Conservation (phyloP, 1,140 invertebrate species). For the Ceratoteleas bidentatus region DNA sequence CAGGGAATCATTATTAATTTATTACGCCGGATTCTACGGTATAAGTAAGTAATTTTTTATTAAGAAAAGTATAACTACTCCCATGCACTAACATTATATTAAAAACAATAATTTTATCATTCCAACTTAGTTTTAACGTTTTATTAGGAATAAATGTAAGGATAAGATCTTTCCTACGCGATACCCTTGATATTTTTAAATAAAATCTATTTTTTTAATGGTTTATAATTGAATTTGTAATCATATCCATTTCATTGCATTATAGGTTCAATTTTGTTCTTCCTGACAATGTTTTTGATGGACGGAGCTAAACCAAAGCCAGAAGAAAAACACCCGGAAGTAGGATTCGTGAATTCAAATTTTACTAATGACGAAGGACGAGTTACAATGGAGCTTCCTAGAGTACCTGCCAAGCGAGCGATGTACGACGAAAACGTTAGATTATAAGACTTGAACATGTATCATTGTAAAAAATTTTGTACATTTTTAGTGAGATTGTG, state of each 20-base stretch:
- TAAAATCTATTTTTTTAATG: no score
- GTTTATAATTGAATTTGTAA: no score
- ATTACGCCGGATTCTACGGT: slow-evolving; percentile 92
- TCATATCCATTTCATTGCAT: slow-evolving; percentile 18
- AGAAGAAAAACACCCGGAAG: slow-evolving; percentile 53
- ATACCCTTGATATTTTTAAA: no score
- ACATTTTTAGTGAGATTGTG: slow-evolving; percentile 38
- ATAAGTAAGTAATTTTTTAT: slow-evolving; percentile 92
- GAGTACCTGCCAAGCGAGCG: slow-evolving; percentile 68
- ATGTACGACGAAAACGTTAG: slow-evolving; percentile 36
- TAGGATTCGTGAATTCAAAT: slow-evolving; percentile 80
- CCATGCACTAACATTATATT: no score
- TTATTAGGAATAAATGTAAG: no score
- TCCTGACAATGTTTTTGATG: slow-evolving; percentile 88
- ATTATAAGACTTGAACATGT: slow-evolving; percentile 34
- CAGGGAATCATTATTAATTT: slow-evolving; percentile 90
- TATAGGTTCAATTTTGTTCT: slow-evolving; percentile 86
- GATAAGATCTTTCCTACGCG: no score
- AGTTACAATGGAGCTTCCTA: slow-evolving; percentile 73
- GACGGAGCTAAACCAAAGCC: slow-evolving; percentile 81
- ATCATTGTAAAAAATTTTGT: slow-evolving; percentile 22
- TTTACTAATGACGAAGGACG: slow-evolving; percentile 81
- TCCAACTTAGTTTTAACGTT: no score
- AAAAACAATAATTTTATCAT: no score
- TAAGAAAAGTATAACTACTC: no score